Evolutionary conservation across 2,797 vertebrate species (phyloP), one percentile per base, ranked within the genome.

Genomic region (Loris lydekkerianus): DNA sequence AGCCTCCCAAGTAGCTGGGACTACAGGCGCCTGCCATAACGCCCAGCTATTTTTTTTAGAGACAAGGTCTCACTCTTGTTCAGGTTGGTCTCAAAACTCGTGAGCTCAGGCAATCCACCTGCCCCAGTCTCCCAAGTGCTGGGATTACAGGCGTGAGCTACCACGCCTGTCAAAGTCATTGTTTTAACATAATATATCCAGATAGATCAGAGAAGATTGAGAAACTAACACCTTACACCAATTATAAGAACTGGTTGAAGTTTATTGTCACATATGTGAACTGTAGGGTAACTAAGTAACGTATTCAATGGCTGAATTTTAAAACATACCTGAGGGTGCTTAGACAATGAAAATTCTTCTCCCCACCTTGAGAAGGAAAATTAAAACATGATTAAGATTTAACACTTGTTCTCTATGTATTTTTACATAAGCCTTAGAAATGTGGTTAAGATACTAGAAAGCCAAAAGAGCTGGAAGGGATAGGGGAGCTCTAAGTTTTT

Each of bases 241-340:
- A 40, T 72, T 84, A 61, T 73, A 75, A 96, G 63, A 80, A 60
- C 10, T 46, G 65, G 21, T 0, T 91, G 15, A 89, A 60, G 49
- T 88, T 94, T 63, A 82, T 31, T 91, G 25, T 67, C 21, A 90
- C 21, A 63, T 21, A 90, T 1, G 29, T 8, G 8, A n/a, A 89
- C 40, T 49, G 82, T 58, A 86, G 10, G 31, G 46, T 37, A 53
- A 87, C 27, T 21, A 61, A 31, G 31, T 78, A 91, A 90, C 60
- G 29, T 63, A 94, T 75, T 89, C 37, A 75, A 82, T 34, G 46
- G 40, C 18, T 89, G 13, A 85, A 80, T 2, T 69, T 77, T 27
- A 86, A 93, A 83, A 94, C 98, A 80, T 98, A 99, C 99, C 99
- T 99, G 99, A 65, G 99, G 99, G 97, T 99, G 99, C 97, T 99